phyloP scores from a whole-genome alignment of 2,797 vertebrate genomes.

The Perodicticus potto region DNA sequence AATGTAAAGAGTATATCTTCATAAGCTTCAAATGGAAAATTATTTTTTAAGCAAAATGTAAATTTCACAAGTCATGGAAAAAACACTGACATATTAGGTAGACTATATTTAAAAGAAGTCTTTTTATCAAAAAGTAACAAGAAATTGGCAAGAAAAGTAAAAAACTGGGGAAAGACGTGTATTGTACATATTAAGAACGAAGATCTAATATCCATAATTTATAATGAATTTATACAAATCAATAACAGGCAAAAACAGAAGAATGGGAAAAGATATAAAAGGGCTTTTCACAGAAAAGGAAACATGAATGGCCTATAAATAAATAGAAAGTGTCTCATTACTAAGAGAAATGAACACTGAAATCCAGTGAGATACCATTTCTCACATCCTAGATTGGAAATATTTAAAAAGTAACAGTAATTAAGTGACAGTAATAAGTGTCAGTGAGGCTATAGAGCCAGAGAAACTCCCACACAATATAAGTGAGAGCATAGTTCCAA shows the following conservation, averaged over 20 bases:
- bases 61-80: background rate
- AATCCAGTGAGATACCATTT: background rate
- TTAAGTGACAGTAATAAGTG: background rate
- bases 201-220: background rate
- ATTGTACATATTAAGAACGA: background rate
- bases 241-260: background rate
- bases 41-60: background rate
- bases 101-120: background rate
- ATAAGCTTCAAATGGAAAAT: background rate
- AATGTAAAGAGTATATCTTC: background rate
- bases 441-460: background rate
- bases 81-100: background rate
- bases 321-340: background rate
- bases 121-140: background rate
- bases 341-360: background rate
- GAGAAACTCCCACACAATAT: too few species aligned
- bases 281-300: background rate
- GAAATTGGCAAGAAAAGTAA: background rate
- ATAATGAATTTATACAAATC: background rate
- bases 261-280: background rate
- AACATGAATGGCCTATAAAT: background rate
- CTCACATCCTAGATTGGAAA: background rate
- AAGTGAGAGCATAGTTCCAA: background rate
- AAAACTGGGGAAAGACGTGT: background rate
- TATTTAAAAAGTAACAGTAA: background rate